Percentiles rank a stretch among this genome's conserved stretches.
phyloP scores from a whole-genome alignment of 2,113 vertebrate genomes.

The Hiodon tergisus region DNA sequence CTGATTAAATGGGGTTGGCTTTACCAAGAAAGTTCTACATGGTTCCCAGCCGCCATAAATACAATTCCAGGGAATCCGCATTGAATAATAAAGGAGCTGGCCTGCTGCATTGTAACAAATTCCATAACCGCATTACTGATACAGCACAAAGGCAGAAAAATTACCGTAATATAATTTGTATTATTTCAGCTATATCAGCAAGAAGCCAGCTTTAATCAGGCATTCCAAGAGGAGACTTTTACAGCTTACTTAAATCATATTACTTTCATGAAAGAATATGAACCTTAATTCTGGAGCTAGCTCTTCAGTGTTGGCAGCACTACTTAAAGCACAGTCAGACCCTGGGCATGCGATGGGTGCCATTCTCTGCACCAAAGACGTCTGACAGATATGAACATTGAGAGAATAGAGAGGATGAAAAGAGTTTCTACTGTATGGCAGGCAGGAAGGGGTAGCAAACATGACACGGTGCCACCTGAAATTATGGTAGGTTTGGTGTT shows the following conservation, averaged over 20 bases:
- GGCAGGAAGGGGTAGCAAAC: constrained; percentile 34
- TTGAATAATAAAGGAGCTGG: neutral
- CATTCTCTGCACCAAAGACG: constrained; percentile 39
- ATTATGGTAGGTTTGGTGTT: constrained; percentile 11
- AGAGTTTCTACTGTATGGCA: constrained; percentile 37
- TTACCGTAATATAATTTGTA: constrained; percentile 5
- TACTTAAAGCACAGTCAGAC: neutral
- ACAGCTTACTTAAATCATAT: neutral
- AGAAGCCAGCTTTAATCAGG: constrained; percentile 2
- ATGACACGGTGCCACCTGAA: constrained; percentile 41
- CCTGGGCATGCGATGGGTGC: neutral
- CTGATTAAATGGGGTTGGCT: neutral
- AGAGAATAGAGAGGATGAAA: constrained; percentile 27
- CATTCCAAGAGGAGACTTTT: constrained; percentile 1
- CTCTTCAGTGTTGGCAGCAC: no score
- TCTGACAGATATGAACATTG: constrained; percentile 35
- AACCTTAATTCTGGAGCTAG: neutral
- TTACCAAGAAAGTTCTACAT: neutral
- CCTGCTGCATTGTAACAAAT: constrained; percentile 1
- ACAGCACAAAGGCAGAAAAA: neutral
- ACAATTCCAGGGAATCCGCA: neutral
- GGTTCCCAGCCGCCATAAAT: no score
- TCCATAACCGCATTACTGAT: constrained; percentile 11
- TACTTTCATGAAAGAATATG: constrained; percentile 8
- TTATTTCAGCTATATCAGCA: neutral